These are phyloP conservation scores for Cantharis rustica DNA, from an alignment of 2,888 invertebrate genomes.

Conservation along the genomic window DNA sequence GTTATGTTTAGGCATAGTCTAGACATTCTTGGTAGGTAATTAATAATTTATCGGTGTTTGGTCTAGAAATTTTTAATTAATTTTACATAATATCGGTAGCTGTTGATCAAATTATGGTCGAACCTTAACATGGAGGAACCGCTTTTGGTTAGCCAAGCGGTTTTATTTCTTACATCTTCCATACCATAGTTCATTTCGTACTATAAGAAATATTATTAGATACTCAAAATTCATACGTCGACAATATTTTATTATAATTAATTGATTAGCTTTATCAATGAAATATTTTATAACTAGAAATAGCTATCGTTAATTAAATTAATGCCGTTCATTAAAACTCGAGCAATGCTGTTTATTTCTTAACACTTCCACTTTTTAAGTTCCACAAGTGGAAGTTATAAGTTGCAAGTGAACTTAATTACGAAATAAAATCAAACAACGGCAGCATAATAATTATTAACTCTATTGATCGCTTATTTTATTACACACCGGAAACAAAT, in stretches of 20 bases:
- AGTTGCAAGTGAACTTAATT: constrained; percentile 15
- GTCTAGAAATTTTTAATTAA: constrained; percentile 23
- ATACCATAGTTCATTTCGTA: constrained; percentile 14
- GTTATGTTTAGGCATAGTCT: neutral
- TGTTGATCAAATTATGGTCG: constrained; percentile 18
- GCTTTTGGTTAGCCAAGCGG: neutral
- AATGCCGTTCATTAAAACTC: constrained; percentile 13
- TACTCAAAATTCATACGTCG: constrained; percentile 28
- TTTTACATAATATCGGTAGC: constrained; percentile 25
- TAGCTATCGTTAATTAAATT: constrained; percentile 9
- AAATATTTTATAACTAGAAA: constrained; percentile 28
- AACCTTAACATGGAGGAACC: constrained; percentile 1
- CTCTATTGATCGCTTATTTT: constrained; percentile 21
- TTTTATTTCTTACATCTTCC: neutral
- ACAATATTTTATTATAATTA: constrained; percentile 33
- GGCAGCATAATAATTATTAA: constrained; percentile 14
- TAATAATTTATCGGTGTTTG: constrained; percentile 17
- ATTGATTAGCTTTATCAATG: constrained; percentile 30
- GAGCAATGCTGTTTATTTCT: constrained; percentile 14
- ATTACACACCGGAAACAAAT: constrained; percentile 20
- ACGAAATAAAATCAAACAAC: constrained; percentile 18
- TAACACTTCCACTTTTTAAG: constrained; percentile 14
- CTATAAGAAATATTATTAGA: constrained; percentile 21
- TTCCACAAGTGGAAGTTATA: constrained; percentile 5
- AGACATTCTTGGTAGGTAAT: constrained; percentile 8